These are phyloP conservation scores for Oxycera nigricornis DNA, from an alignment of 2,888 invertebrate genomes.

Conservation along the genomic window DNA sequence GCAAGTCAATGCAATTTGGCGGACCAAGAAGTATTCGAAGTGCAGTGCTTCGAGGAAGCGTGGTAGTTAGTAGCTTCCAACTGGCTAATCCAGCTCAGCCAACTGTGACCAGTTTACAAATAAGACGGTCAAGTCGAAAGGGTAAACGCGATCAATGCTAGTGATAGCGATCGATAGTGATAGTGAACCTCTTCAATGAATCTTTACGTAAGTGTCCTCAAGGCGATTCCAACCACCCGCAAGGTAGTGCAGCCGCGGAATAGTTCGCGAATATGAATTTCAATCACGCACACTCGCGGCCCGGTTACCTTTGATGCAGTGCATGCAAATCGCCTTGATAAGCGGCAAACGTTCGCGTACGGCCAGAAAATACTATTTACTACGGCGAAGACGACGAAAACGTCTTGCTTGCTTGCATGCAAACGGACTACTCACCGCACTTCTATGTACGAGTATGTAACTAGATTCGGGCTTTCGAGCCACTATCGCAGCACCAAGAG, in stretches of 20 bases:
- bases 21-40: neutral
- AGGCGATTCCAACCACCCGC: conserved; percentile 1
- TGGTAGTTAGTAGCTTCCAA: neutral
- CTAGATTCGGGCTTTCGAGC: neutral
- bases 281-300: conserved; percentile 14
- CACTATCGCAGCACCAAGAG: neutral
- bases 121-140: neutral
- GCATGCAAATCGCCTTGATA: conserved; percentile 23
- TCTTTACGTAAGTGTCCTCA: neutral
- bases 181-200: conserved; percentile 7
- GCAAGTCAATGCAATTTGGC: neutral
- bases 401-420: conserved; percentile 29
- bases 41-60: neutral
- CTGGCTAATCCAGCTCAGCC: neutral
- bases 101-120: conserved; percentile 21
- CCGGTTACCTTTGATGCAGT: neutral
- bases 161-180: conserved; percentile 7
- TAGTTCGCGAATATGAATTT: conserved; percentile 15
- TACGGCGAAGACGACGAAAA: neutral
- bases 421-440: conserved; percentile 24
- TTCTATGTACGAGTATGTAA: neutral
- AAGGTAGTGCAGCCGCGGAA: neutral
- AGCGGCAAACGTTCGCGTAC: neutral
- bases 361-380: conserved; percentile 9
- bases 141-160: neutral